Base-by-base conservation (phyloP, 2,888 invertebrate genomes). In the Leptogaster cylindrica region DNA sequence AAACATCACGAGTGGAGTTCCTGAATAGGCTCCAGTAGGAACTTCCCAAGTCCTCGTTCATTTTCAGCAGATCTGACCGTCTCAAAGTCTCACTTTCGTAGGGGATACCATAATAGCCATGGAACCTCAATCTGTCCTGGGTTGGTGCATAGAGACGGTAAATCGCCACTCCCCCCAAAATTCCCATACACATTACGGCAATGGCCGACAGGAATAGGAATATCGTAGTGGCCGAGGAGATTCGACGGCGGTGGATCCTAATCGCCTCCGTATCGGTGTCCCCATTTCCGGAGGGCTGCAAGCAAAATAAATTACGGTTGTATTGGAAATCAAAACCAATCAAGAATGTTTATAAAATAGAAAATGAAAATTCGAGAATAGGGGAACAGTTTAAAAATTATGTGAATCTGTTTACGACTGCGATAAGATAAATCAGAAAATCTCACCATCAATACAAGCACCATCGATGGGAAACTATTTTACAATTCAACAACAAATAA, bases 81-180 rank as follows among this genome's bases (percentile, higher is more conserved):
- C 61, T 51, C 10, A 68, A 48, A 1, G 68, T 36, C n/a, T 72
- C 75, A 36, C 76, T 73, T 27, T 75, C 75, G 68, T 81, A 81
- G n/a, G 81, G 81, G 48, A 81, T 76, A 48, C 79, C 79, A 69
- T 80, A 81, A 14, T 79, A 73, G 3, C 79, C 79, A 68, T 77
- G 80, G 67, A 78, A 80, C 16, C 77, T 78, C 71, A 79, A 72
- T 27, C 85, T 84, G 65, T 86, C 73, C 76, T 87, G 86, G 48
- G 83, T 83, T 66, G 85, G 84, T 10, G 87, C 83, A 77, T 90
- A 89, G 73, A 91, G 87, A 63, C 87, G 86, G 81, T 92, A 93
- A 63, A 94, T 82, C 76, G 90, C 87, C 65, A 91, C 84, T 3
- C 92, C 93, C 5, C 89, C 87, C 63, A 87, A 79, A 33, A 89